Evolutionary conservation across 2,113 vertebrate genomes (phyloP), one percentile per base, ranked within the genome.

Genomic region (Grantiella picta): DNA sequence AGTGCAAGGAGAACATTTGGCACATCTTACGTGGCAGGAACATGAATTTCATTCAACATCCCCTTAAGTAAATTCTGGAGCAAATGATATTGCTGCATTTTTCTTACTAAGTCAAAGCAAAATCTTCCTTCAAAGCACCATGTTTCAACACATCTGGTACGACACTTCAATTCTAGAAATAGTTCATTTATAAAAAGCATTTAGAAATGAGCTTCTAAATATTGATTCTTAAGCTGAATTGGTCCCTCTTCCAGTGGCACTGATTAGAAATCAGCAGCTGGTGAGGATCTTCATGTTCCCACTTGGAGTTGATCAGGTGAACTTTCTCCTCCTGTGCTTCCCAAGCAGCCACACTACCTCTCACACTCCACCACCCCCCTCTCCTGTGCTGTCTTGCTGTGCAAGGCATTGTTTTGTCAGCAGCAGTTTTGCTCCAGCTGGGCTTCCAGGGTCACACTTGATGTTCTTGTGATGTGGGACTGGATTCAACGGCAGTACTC

Each of bases 401-500:
- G 64, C 0, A 1, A 42, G 68, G 49, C 10, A 12, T 35, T 52
- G 24, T 50, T 40, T 49, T 73, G 50, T 49, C 71, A 72, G 83
- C 5, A 63, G 65, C 53, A 66, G 65, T 53, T 88, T 54, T 84
- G 45, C 52, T 69, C n/a, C 86, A 69, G 45, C 45, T 24, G 47
- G 44, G 65, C 56, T 38, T 44, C 42, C 57, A 42, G 82, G 60
- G n/a, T 17, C 2, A 4, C 18, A 31, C 61, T 69, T 28, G 38
- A 11, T 9, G 9, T 4, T 57, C 33, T 7, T 0, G 2, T 18
- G 68, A 31, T 0, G 3, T 2, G 36, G 47, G 44, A 5, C 8
- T 15, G 21, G 10, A 17, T 14, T 97, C 95, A 98, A 89, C 84
- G 90, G 73, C 97, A 87, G 63, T 97, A 98, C 22, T 98, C 98